Base-by-base conservation (phyloP, 2,888 invertebrate genomes). In the Diogma glabrata region DNA sequence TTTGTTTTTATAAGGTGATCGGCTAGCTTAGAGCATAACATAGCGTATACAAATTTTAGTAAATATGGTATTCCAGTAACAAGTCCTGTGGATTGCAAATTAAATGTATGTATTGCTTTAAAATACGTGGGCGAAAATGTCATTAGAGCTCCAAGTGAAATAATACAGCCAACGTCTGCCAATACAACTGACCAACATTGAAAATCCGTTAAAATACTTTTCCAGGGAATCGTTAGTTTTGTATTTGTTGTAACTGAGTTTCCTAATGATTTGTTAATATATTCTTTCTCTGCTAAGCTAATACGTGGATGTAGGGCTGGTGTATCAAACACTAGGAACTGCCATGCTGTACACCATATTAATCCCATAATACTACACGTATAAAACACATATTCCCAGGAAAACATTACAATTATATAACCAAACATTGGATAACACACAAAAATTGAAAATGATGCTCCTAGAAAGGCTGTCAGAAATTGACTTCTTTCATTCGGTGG, bases 401-500 rank as follows among this genome's bases (percentile, higher is more conserved):
- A 81, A 52, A 75, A 76, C 60, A 69, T 66, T 53, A 75, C 75
- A 49, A 80, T 79, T 10, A 87, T 73, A 53, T 76, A 72, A 2
- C 84, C 84, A 56, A 84, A 83, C 52, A 85, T 65, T 0, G 84
- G 82, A 64, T 82, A 82, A 9, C 83, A 82, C 14, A 81, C 55
- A 0, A 80, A 81, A 19, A 78, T 77, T 7, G 82, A 82, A 1
- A 82, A 72, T 0, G 81, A 81, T 61, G 81, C 80, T 65, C 79
- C 79, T 56, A 79, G 62, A 59, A 79, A 79, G 36, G 80, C 74
- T 28, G 78, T 79, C 3, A 82, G 76, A 55, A 81, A 81, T 66
- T 79, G 81, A 60, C 85, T 82, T 51, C 87, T 75, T 63, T 90
- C 89, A 56, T 83, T 74, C 0, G 84, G 83, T n/a, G 88, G 87